Evolutionary conservation across 2,888 invertebrate species (phyloP).

Genomic region (Xestia sexstrigata): DNA sequence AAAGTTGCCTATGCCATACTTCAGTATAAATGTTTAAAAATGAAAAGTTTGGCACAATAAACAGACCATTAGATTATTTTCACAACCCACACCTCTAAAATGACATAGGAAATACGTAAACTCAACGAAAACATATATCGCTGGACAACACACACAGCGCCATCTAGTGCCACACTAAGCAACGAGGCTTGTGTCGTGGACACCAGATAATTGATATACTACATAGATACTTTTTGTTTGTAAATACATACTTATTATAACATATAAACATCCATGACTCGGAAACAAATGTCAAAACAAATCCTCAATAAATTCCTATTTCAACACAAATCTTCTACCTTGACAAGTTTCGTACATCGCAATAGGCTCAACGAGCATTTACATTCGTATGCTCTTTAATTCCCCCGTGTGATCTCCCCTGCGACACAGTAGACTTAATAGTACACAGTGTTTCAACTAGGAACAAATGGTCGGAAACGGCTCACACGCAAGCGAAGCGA

Average conservation of each 20-base stretch:
- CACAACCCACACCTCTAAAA: neutral
- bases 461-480: neutral
- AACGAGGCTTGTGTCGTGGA: too few relatives aligned
- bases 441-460: neutral
- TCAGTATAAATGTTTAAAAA: neutral
- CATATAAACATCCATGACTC: too few relatives aligned
- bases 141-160: too few relatives aligned
- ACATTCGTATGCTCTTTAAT: slow-evolving; percentile 41
- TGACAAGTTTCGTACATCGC: neutral
- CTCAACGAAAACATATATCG: neutral
- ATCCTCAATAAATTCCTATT: slow-evolving; percentile 5
- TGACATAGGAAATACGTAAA: neutral
- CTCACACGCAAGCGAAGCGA: neutral
- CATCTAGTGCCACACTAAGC: too few relatives aligned
- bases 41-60: neutral
- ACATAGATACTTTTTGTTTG: too few relatives aligned
- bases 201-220: too few relatives aligned
- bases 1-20: neutral
- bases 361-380: slow-evolving; percentile 36
- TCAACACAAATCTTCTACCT: slow-evolving; percentile 21
- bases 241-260: too few relatives aligned
- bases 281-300: too few relatives aligned
- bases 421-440: neutral
- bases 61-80: neutral
- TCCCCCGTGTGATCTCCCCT: slow-evolving; percentile 16